phyloP scores from a whole-genome alignment of 2,113 vertebrate species.

The Elephantulus edwardii region DNA sequence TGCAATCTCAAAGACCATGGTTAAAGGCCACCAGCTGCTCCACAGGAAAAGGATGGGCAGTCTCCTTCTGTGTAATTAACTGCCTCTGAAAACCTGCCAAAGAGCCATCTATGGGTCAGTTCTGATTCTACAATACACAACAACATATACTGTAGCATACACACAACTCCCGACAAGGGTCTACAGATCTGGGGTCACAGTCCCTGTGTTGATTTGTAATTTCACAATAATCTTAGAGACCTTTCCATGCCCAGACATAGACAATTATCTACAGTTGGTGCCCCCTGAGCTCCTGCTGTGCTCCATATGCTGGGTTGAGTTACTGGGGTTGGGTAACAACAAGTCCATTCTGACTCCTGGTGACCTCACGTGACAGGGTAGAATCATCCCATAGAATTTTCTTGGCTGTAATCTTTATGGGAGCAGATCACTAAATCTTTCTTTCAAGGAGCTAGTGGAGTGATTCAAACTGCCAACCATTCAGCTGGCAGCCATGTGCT shows the following conservation, averaged over 20 bases:
- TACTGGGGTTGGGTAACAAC: no score
- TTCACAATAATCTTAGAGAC: neutral
- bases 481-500: neutral
- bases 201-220: neutral
- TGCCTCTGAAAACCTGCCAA: no score
- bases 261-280: no score
- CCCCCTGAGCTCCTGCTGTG: neutral
- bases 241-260: neutral
- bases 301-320: neutral
- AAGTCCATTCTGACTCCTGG: neutral
- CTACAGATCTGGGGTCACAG: neutral
- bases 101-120: no score
- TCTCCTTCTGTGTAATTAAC: no score
- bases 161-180: accelerated
- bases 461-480: neutral
- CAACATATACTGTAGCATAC: no score
- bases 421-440: neutral
- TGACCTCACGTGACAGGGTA: neutral
- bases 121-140: no score
- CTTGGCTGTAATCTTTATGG: neutral
- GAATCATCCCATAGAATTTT: no score
- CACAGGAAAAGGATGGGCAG: no score
- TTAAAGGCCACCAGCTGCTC: no score
- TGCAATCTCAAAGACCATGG: no score
- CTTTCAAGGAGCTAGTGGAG: neutral